Base-by-base conservation (phyloP, 2,888 invertebrate genomes). In the Zhengitettix transpicula region DNA sequence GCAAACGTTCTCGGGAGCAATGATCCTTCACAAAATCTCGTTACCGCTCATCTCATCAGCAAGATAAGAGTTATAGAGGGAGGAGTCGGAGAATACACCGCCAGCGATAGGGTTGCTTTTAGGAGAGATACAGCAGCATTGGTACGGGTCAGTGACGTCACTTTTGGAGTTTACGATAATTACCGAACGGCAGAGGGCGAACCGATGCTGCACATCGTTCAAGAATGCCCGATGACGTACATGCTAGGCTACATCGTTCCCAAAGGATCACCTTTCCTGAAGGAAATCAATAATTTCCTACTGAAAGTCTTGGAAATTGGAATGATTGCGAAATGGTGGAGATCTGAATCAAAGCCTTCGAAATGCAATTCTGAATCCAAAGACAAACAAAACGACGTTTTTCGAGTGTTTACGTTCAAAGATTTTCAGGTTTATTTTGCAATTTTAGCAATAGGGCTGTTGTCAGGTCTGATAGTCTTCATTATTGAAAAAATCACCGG, bases 1-100 rank as follows among this genome's bases (percentile, higher is more conserved):
- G 69, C 73, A 58, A 59, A 74, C 9, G 17, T 42, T n/a, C 54
- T 58, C 2, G 47, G 47, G 47, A 14, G 28, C 28, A 28, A 28
- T 40, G 17, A 41, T 5, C n/a, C 41, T 28, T 53, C 28, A 17
- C 28, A 51, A 12, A 58, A 41, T 28, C 40, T 42, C 16, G 58
- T 58, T 7, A 28, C 28, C 28, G 28, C 28, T 28, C 28, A 28
- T 16, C n/a, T 15, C 12, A 42, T 16, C 16, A 52, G 41, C 9
- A 52, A 16, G 47, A 57, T 57, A 7, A 52, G 42, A 51, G 16
- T 52, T 12, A 52, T 41, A 14, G 10, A 12, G 14, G 47, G 40
- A 11, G 58, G 42, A 1, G 1, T n/a, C 47, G 47, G 47, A 14
- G 47, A 47, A 5, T 2, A 12, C 47, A 47, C 47, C 14, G 16